Base-by-base conservation (phyloP, 2,113 vertebrate genomes). In the Atrichornis clamosus region DNA sequence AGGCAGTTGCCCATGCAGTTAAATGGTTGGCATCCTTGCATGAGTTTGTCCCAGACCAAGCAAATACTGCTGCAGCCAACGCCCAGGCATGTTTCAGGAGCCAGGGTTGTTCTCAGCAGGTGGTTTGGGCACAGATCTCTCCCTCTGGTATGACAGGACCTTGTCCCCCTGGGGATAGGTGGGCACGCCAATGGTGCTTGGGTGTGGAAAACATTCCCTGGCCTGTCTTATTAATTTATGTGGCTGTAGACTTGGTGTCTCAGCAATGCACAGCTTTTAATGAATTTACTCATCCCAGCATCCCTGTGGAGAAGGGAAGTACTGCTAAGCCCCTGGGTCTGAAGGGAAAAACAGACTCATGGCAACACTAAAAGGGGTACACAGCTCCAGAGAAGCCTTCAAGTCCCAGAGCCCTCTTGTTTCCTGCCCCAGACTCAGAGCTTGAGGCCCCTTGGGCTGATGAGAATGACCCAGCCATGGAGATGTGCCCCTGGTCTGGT, bases 131-230 rank as follows among this genome's bases (percentile, higher is more conserved):
- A 63, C 47, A 47, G 64, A 5, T 78, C 35, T 80, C 42, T 56
- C 2, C 2, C 39, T 84, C 47, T 2, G 0, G 24, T 26, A 30
- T 11, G 3, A 55, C 14, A 64, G 27, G 17, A 63, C 7, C 24
- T 56, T 2, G 1, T 68, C 39, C 60, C 49, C 56, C 33, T 89
- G 69, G 33, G 37, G 28, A 72, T 23, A 21, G 33, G 62, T 83
- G 44, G 52, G 39, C 49, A 72, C 0, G 3, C 10, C 6, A 5
- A 13, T 49, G 33, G 16, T 11, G 27, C 42, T 78, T 4, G 3
- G 18, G 21, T 20, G 33, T 6, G 4, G n/a, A 58, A 87, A 87
- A 50, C 55, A 68, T 42, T 47, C 55, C 55, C 14, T 20, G 8
- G n/a, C 10, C 56, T 63, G 32, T 79, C 63, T 70, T 27, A 42